Conservation (phyloP, 2,888 invertebrate genomes). For the Pachydiplax longipennis region DNA sequence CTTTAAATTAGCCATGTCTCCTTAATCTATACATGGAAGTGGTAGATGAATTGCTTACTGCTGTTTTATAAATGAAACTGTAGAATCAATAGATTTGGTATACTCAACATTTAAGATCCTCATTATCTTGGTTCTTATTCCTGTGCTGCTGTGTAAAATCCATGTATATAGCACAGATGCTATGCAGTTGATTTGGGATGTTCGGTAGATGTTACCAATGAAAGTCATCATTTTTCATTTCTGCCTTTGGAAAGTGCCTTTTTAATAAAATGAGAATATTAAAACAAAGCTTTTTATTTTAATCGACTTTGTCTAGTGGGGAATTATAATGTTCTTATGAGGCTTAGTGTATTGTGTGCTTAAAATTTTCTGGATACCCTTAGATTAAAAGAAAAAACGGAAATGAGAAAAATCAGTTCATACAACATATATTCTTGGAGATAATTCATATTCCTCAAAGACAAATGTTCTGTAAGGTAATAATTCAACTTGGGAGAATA, state of each 20-base stretch:
- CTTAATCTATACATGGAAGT: background rate
- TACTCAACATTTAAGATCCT: background rate
- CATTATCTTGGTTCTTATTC: background rate
- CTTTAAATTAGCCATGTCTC: background rate
- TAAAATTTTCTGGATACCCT: too few relatives aligned
- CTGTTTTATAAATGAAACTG: background rate
- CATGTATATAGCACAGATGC: background rate
- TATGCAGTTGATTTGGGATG: background rate
- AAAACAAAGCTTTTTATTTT: background rate
- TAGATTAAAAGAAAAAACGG: too few relatives aligned
- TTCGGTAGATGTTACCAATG: background rate
- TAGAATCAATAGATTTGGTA: background rate
- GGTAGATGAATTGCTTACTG: background rate
- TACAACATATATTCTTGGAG: too few relatives aligned
- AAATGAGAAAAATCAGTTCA: too few relatives aligned
- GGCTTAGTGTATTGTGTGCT: too few relatives aligned
- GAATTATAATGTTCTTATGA: background rate
- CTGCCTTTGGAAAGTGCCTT: background rate
- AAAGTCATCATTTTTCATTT: background rate
- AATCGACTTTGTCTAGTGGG: background rate
- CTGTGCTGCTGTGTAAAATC: background rate
- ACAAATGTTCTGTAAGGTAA: too few relatives aligned
- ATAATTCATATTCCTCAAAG: too few relatives aligned
- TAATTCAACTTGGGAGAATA: too few relatives aligned
- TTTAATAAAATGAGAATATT: background rate